phyloP scores from a whole-genome alignment of 2,797 vertebrate species.

The Poeciliopsis presidionis region DNA sequence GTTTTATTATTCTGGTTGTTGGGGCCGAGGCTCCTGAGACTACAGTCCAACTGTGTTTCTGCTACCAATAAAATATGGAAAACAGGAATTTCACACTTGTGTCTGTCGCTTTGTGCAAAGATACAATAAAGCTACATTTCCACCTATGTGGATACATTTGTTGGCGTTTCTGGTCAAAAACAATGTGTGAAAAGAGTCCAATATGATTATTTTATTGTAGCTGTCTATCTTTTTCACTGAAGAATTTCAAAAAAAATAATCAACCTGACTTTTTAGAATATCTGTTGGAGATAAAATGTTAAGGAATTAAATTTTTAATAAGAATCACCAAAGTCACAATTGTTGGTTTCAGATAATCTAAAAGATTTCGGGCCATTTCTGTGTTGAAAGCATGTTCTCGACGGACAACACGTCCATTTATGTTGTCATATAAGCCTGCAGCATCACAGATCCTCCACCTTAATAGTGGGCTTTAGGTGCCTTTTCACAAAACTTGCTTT shows the following conservation, averaged over 20 bases:
- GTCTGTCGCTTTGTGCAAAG: conserved; percentile 5
- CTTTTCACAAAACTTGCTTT: not conserved
- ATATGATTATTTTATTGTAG: not conserved
- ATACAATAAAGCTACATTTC: not conserved
- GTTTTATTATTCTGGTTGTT: conserved; percentile 75
- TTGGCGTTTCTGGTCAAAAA: not conserved
- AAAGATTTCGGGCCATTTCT: not conserved
- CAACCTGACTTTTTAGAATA: not conserved
- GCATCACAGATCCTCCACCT: not conserved
- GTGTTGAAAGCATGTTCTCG: too few species aligned
- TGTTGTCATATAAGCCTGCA: not conserved
- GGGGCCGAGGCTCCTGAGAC: conserved; percentile 71
- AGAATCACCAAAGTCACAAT: not conserved
- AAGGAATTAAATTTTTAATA: not conserved
- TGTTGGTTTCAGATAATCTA: not conserved
- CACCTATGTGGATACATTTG: not conserved
- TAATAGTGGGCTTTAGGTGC: not conserved
- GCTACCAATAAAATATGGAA: conserved; percentile 84
- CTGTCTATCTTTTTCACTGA: not conserved
- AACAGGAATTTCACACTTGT: conserved; percentile 6
- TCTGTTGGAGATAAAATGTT: not conserved
- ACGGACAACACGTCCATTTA: not conserved
- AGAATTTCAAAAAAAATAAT: not conserved
- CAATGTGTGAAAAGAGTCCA: not conserved
- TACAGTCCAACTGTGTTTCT: conserved; percentile 80